phyloP scores from a whole-genome alignment of 2,113 vertebrate species.

The Platycercus adscitus region DNA sequence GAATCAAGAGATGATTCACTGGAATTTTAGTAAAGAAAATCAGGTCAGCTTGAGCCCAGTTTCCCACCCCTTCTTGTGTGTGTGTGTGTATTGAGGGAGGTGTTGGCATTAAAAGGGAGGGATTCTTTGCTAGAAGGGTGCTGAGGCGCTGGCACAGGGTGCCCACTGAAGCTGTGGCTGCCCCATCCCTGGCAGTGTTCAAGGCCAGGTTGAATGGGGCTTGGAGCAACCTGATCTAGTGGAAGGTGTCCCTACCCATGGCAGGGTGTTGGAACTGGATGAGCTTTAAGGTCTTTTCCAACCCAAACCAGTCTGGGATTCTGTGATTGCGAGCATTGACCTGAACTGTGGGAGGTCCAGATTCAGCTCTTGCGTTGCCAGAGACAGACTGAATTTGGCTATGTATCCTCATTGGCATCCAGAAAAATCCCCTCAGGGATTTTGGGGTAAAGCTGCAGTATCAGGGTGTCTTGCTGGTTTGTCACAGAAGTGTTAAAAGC shows the following conservation, averaged over 20 bases:
- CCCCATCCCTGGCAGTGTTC: neutral
- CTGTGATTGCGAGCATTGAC: neutral
- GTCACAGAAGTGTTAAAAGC: neutral
- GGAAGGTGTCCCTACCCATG: neutral
- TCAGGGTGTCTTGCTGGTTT: neutral
- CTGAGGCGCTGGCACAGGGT: neutral
- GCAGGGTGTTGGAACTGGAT: neutral
- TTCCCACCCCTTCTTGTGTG: neutral
- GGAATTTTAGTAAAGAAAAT: neutral
- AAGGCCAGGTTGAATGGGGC: neutral
- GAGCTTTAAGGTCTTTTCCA: neutral
- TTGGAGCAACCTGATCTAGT: neutral
- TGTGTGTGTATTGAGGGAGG: rapidly evolving
- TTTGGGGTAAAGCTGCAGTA: neutral
- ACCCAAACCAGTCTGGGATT: neutral
- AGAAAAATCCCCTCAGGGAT: neutral
- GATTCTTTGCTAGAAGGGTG: neutral
- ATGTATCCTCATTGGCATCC: neutral
- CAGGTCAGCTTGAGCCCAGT: neutral
- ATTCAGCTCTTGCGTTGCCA: neutral
- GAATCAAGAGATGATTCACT: neutral
- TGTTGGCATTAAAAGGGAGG: neutral
- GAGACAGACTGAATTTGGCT: neutral
- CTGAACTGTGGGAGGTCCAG: neutral
- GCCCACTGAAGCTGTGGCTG: neutral